phyloP scores from a whole-genome alignment of 2,888 invertebrate genomes.

The Clanis bilineata region DNA sequence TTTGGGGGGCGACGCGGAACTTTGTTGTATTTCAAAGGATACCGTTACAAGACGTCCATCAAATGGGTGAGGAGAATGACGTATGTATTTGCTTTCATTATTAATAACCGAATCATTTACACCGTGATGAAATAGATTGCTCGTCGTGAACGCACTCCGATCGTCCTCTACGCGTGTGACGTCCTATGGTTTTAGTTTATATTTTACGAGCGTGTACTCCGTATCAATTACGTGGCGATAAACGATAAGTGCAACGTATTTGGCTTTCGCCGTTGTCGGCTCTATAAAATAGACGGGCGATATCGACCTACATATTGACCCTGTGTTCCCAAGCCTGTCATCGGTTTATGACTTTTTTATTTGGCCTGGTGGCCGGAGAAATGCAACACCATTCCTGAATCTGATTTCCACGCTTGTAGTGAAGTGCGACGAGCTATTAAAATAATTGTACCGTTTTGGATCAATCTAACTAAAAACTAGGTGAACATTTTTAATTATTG shows the following conservation, averaged over 20 bases:
- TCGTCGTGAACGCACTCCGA: slow-evolving; percentile 51
- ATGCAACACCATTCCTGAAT: slow-evolving; percentile 73
- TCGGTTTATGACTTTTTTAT: slow-evolving; percentile 80
- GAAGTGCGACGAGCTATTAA: slow-evolving; percentile 53
- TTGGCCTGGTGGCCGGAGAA: slow-evolving; percentile 69
- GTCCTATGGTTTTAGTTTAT: slow-evolving; percentile 52
- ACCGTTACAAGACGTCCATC: slow-evolving; percentile 45
- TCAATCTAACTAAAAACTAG: slow-evolving; percentile 45
- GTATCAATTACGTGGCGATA: slow-evolving; percentile 72
- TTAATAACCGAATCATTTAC: slow-evolving; percentile 63
- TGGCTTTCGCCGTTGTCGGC: slow-evolving; percentile 66
- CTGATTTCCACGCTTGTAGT: slow-evolving; percentile 66
- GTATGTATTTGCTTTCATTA: slow-evolving; percentile 47
- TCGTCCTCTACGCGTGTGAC: slow-evolving; percentile 47
- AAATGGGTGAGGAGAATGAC: slow-evolving; percentile 42
- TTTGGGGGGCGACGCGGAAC: slow-evolving; percentile 38
- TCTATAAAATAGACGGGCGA: slow-evolving; percentile 65
- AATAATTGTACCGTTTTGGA: slow-evolving; percentile 55
- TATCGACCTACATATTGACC: slow-evolving; percentile 67
- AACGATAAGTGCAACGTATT: slow-evolving; percentile 71
- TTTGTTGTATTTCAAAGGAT: slow-evolving; percentile 49
- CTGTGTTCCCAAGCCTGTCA: slow-evolving; percentile 77
- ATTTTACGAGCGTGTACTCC: slow-evolving; percentile 70
- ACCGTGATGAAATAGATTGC: slow-evolving; percentile 62
- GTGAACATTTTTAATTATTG: slow-evolving; percentile 30